Evolutionary conservation across 1,140 invertebrate genomes (phyloP).

Genomic region (Lycorma delicatula): DNA sequence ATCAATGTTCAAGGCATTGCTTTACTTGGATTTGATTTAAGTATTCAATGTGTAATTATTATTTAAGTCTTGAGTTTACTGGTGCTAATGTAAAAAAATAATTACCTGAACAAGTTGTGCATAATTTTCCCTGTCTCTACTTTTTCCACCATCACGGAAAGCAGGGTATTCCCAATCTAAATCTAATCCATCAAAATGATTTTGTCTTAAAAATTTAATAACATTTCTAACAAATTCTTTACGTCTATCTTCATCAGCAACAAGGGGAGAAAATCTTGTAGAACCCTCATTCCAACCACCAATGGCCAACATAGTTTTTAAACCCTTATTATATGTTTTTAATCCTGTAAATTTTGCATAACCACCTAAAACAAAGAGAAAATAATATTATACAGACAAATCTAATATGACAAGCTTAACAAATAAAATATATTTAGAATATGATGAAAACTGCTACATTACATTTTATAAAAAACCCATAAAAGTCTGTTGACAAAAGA

Average conservation of each 20-base stretch:
- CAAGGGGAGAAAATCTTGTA: conserved; percentile 76
- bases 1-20: too few species aligned
- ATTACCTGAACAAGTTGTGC: conserved; percentile 72
- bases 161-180: conserved; percentile 96
- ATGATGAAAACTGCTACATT: too few species aligned
- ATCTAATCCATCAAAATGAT: conserved; percentile 93
- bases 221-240: conserved; percentile 78
- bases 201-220: conserved; percentile 79
- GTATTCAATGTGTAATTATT: too few species aligned
- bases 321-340: conserved; percentile 85
- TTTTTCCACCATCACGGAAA: conserved; percentile 81
- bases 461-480: too few species aligned
- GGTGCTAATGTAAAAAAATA: too few species aligned
- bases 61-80: too few species aligned
- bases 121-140: conserved; percentile 84
- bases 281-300: conserved; percentile 97
- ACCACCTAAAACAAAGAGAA: too few species aligned
- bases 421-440: too few species aligned
- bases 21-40: too few species aligned
- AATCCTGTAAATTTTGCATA: conserved; percentile 91
- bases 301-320: conserved; percentile 88
- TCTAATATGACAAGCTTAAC: too few species aligned
- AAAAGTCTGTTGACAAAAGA: too few species aligned
- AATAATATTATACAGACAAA: too few species aligned
- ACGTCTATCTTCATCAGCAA: conserved; percentile 62